Percentiles rank a stretch among this genome's conserved stretches.
phyloP scores from a whole-genome alignment of 2,797 vertebrate species.

The Eleutherodactylus coqui region DNA sequence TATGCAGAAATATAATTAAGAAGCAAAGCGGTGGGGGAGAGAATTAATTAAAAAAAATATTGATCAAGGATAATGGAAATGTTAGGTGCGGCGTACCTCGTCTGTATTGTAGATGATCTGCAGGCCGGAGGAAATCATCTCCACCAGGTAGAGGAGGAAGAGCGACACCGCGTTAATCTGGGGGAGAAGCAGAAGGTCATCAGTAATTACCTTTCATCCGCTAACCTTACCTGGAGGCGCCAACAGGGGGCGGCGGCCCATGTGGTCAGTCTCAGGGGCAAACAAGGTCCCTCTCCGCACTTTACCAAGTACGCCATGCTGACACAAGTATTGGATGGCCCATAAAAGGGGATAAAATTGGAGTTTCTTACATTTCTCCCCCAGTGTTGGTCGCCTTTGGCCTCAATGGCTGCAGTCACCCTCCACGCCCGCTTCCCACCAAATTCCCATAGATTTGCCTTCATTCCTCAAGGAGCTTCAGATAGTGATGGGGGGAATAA shows the following conservation, averaged over 20 bases:
- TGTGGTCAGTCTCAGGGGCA: too few relatives aligned
- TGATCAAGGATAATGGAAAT: slow-evolving; percentile 41
- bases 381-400: too few relatives aligned
- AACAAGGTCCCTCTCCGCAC: too few relatives aligned
- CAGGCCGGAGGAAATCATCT: slow-evolving; percentile 96
- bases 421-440: too few relatives aligned
- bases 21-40: slow-evolving; percentile 7
- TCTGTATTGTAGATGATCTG: slow-evolving; percentile 98
- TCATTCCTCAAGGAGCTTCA: too few relatives aligned
- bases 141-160: slow-evolving; percentile 94
- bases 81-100: slow-evolving; percentile 81
- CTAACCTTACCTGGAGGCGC: neutral
- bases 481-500: too few relatives aligned
- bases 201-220: neutral
- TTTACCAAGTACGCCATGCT: too few relatives aligned
- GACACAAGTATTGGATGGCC: too few relatives aligned
- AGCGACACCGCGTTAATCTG: slow-evolving; percentile 92
- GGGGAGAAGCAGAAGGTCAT: slow-evolving; percentile 32
- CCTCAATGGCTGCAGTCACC: too few relatives aligned
- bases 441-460: too few relatives aligned
- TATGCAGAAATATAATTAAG: slow-evolving; percentile 46
- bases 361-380: too few relatives aligned
- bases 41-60: slow-evolving; percentile 43
- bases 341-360: too few relatives aligned
- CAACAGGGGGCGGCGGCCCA: neutral